Evolutionary conservation across 2,797 vertebrate species (phyloP), one percentile per base, ranked within the genome.

Genomic region (Ficedula albicollis): DNA sequence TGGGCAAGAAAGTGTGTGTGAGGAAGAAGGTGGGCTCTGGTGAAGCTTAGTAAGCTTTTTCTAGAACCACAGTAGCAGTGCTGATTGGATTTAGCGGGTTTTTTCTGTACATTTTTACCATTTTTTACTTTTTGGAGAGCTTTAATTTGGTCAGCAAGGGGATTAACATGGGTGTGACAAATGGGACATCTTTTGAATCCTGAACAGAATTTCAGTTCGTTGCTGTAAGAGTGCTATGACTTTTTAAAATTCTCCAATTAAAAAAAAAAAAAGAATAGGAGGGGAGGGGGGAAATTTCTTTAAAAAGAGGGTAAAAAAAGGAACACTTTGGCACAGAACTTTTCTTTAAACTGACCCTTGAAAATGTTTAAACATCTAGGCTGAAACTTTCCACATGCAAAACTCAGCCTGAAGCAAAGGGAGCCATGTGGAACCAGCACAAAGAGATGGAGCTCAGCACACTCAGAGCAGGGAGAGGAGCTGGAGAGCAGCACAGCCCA

Each of bases 321-420:
- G 7, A 64, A 43, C 17, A 56, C 48, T 12, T 59, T 93, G 89
- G 43, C 77, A 69, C 20, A 39, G 46, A 43, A 15, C 8, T 82
- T 72, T 92, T 81, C 62, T 39, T 81, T 78, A 75, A 81, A 68
- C 30, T 89, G 1, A 0, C n/a, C 83, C 62, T 81, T 27, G 15
- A 51, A 90, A 90, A 74, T 48, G 70, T 63, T 87, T 89, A 79
- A 92, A 84, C 3, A 1, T 79, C 55, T 82, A 1, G 0, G 59
- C 44, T 87, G 84, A 90, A 76, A 55, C 21, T 82, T 92, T 87
- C 84, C 95, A 95, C 78, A 56, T 4, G 3, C 55, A 73, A 34
- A 94, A 79, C n/a, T 94, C 74, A 90, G 88, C 90, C 86, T 73
- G 41, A 36, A 96, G 92, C 86, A 68, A 75, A 32, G 86, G 38